Base-by-base conservation (phyloP, 2,888 invertebrate species). In the Phengaris alcon region DNA sequence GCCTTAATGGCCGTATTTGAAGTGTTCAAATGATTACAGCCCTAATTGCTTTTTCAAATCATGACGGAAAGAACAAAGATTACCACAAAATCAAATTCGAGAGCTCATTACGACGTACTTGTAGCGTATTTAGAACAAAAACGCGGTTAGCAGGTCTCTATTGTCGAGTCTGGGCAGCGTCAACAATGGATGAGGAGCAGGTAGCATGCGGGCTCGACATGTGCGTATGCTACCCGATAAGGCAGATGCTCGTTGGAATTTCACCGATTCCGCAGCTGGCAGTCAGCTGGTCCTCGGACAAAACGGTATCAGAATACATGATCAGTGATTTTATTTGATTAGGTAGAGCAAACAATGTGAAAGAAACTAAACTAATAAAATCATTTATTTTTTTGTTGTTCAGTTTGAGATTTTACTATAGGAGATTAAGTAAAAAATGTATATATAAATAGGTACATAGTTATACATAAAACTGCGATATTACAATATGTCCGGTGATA, bases 201-300 rank as follows among this genome's bases (percentile, higher is more conserved):
- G 91, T 92, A 92, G 90, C 82, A 88, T 89, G 89, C 88, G 90
- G 91, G 90, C 81, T 77, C 81, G 84, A 86, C 90, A 89, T 90
- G 85, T 82, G 80, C 83, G 78, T 82, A 87, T 51, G 78, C 85
- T 86, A 87, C 84, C 87, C 86, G 85, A 85, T 84, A 78, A 78
- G 83, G 81, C 90, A 90, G 90, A 90, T 89, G 90, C 82, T 82
- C 79, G 75, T 77, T 76, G 79, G 77, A 79, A 82, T 82, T 76
- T 52, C 70, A 70, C 70, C 54, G 72, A 72, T 72, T 70, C 13
- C 35, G 54, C 72, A 72, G 72, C 72, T 72, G 72, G 22, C 46
- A 69, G 48, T 69, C 69, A 69, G 69, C 69, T 69, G 69, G 48
- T 48, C 48, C 48, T 48, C 22, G n/a, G n/a, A 15, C 51, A 22